Percentiles rank a stretch among this genome's conserved stretches.
Evolutionary conservation across 2,888 invertebrate species (phyloP).

Genomic region (Ganaspis brasiliensis): DNA sequence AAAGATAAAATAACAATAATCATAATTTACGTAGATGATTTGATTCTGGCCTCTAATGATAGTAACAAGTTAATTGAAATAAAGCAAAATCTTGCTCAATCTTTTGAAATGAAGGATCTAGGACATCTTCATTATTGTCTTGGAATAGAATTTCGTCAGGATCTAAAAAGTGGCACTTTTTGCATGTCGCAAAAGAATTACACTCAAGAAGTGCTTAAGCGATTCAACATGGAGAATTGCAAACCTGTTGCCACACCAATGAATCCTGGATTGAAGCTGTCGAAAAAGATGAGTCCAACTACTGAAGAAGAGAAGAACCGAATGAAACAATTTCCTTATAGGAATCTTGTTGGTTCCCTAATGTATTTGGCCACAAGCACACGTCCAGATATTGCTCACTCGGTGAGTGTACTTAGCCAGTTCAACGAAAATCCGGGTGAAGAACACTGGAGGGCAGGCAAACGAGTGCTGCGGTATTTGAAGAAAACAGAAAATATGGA

Average conservation of each 20-base stretch:
- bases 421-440: constrained; percentile 53
- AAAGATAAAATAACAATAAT: constrained; percentile 47
- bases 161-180: neutral
- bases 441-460: constrained; percentile 63
- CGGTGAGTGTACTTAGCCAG: constrained; percentile 55
- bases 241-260: constrained; percentile 66
- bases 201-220: constrained; percentile 61
- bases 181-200: constrained; percentile 61
- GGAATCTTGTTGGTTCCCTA: constrained; percentile 49
- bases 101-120: constrained; percentile 62
- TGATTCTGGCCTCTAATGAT: constrained; percentile 61
- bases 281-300: constrained; percentile 47
- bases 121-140: constrained; percentile 61
- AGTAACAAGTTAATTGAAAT: constrained; percentile 50
- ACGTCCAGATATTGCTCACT: constrained; percentile 56
- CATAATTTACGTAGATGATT: constrained; percentile 66
- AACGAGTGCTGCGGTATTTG: constrained; percentile 48
- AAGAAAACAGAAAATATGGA: constrained; percentile 57
- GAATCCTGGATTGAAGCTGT: constrained; percentile 46
- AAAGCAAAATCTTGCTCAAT: constrained; percentile 49
- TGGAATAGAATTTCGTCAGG: constrained; percentile 62
- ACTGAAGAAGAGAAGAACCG: constrained; percentile 47
- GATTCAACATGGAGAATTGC: constrained; percentile 66
- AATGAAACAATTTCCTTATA: constrained; percentile 51
- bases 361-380: constrained; percentile 59